A percentile compares a stretch with the other conserved stretches of the same genome.
Conservation (phyloP, 2,888 invertebrate species). For the Synergus umbraculus region DNA sequence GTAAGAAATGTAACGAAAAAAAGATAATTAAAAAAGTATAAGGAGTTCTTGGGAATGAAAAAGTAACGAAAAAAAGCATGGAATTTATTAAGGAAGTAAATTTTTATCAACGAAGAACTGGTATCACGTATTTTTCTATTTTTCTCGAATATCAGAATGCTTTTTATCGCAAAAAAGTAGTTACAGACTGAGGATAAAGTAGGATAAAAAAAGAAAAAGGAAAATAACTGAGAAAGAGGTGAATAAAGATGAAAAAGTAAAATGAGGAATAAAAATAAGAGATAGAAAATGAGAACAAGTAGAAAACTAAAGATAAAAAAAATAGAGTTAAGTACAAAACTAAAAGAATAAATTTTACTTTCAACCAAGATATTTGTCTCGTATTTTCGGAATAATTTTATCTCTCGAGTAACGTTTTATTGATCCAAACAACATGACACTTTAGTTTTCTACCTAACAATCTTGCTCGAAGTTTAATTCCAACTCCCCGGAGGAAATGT, state of each 20-base stretch:
- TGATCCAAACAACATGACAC: not conserved
- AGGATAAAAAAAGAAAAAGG: not conserved
- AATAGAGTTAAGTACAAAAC: not conserved
- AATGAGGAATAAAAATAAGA: not conserved
- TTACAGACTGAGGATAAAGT: not conserved
- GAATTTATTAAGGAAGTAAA: not conserved
- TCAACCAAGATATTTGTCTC: not conserved
- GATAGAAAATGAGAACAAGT: not conserved
- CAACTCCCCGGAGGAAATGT: not conserved
- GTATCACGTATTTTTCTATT: not conserved
- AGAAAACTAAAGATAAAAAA: not conserved
- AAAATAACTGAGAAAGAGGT: not conserved
- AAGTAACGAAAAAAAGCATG: not conserved
- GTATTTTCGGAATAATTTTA: not conserved
- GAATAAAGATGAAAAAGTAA: not conserved
- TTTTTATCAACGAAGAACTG: not conserved
- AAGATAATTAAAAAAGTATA: no score
- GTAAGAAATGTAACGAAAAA: no score
- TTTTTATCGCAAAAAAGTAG: constrained; percentile 14
- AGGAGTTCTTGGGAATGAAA: not conserved
- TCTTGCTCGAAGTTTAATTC: not conserved
- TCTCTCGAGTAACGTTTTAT: not conserved
- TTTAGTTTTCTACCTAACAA: not conserved
- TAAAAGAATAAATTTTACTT: not conserved
- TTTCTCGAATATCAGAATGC: constrained; percentile 1